Evolutionary conservation across 2,797 vertebrate species (phyloP), one percentile per base, ranked within the genome.

Genomic region (Choloepus didactylus): DNA sequence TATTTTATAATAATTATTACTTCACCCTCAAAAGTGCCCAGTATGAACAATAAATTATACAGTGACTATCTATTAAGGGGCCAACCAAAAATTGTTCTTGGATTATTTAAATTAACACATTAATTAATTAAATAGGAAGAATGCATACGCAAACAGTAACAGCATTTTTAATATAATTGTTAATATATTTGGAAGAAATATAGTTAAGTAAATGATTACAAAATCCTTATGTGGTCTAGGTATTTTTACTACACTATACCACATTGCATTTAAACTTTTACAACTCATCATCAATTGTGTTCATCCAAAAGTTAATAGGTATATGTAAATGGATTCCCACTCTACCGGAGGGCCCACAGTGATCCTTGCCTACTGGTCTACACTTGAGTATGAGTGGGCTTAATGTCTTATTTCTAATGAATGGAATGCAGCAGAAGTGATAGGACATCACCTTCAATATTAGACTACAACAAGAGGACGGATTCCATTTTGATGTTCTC

Each of bases 1-100:
- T 25, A 93, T 72, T 66, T 83, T 72, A 66, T 72, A 79, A 84
- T 95, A 86, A 81, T 38, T 75, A 81, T 46, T 49, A 49, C 46
- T 51, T 49, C 6, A 72, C 10, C 59, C 41, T 72, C 12, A 88
- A 72, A 59, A 16, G 31, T 84, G 5, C 19, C 38, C 51, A 79
- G 27, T 59, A 87, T 76, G 7, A 18, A 46, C 19, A 82, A 62
- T 85, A 66, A 85, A 66, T 73, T 80, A 66, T 31, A 9, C 10
- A 21, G 49, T 44, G 35, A 69, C 11, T 41, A 49, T 67, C 41
- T 80, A 23, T 54, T 23, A 66, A 66, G 14, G 23, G 27, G 7
- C 5, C 44, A 83, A 83, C 38, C 6, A 64, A 69, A 64, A 49
- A 7, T n/a, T 94, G 9, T 31, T 80, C 7, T 72, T 93, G 18